Percentiles rank a stretch among this genome's conserved stretches.
phyloP scores from a whole-genome alignment of 2,113 vertebrate species.

The Datnioides undecimradiatus region DNA sequence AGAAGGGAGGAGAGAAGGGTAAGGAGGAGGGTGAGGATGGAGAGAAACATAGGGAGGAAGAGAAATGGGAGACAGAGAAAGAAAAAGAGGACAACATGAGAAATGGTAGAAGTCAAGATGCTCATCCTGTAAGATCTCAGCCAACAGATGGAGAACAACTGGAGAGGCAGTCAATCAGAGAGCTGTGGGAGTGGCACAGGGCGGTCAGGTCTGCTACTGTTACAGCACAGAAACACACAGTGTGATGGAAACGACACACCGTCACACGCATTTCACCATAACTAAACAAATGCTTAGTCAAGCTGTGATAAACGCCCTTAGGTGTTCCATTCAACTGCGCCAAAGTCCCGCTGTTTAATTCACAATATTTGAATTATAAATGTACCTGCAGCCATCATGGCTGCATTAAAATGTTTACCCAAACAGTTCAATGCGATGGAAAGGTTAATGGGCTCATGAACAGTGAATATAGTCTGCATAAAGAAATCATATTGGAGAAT shows the following conservation, averaged over 20 bases:
- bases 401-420: constrained; percentile 20
- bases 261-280: constrained; percentile 48
- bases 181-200: constrained; percentile 70
- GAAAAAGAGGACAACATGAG: constrained; percentile 7
- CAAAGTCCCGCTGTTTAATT: constrained; percentile 47
- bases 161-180: constrained; percentile 76
- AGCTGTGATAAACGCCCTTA: constrained; percentile 55
- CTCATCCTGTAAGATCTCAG: constrained; percentile 61
- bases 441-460: constrained; percentile 10
- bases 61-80: neutral
- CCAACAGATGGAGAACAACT: constrained; percentile 87
- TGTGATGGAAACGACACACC: constrained; percentile 52
- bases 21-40: constrained; percentile 15
- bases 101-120: constrained; percentile 36
- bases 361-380: constrained; percentile 67
- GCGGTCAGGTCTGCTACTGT: constrained; percentile 65
- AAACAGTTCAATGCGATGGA: constrained; percentile 15
- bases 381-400: constrained; percentile 36
- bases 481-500: neutral
- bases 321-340: constrained; percentile 46
- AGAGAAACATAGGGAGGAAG: constrained; percentile 23
- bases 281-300: constrained; percentile 64
- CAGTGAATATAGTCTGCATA: neutral
- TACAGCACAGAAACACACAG: constrained; percentile 44
- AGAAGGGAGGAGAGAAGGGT: constrained; percentile 27